Evolutionary conservation across 2,113 vertebrate species (phyloP).

Genomic region (Oncorhynchus nerka): DNA sequence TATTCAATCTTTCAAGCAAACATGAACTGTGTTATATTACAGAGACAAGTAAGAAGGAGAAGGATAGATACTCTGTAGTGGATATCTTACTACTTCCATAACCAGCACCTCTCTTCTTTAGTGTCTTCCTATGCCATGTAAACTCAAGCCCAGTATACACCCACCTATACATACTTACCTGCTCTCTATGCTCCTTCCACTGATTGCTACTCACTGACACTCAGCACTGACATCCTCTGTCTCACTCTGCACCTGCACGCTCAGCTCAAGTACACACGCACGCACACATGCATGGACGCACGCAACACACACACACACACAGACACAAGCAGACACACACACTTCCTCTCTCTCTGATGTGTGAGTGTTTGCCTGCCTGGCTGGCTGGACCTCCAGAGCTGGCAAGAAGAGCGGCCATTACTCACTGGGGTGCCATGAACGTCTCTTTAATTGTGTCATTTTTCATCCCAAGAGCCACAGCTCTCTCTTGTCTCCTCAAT

Average conservation of each 20-base stretch:
- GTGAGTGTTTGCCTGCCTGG: slow-evolving; percentile 10
- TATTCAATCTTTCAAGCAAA: not conserved
- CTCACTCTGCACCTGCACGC: not conserved
- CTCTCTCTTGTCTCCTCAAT: slow-evolving; percentile 8
- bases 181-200: not conserved
- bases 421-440: slow-evolving; percentile 18
- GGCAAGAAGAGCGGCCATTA: slow-evolving; percentile 25
- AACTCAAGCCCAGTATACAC: too few relatives aligned
- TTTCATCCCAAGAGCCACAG: slow-evolving; percentile 28
- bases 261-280: not conserved
- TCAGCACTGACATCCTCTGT: not conserved
- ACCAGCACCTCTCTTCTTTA: too few relatives aligned
- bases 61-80: not conserved
- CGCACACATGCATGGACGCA: not conserved
- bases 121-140: too few relatives aligned
- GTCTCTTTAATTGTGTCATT: slow-evolving; percentile 45
- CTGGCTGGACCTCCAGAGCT: slow-evolving; percentile 17
- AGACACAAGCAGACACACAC: not conserved
- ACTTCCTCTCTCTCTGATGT: slow-evolving; percentile 2
- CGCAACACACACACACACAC: not conserved
- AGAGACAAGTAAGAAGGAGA: not conserved
- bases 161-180: not conserved
- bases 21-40: not conserved
- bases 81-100: too few relatives aligned
- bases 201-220: not conserved